phyloP scores from a whole-genome alignment of 2,797 vertebrate species.

The Etheostoma perlongum region DNA sequence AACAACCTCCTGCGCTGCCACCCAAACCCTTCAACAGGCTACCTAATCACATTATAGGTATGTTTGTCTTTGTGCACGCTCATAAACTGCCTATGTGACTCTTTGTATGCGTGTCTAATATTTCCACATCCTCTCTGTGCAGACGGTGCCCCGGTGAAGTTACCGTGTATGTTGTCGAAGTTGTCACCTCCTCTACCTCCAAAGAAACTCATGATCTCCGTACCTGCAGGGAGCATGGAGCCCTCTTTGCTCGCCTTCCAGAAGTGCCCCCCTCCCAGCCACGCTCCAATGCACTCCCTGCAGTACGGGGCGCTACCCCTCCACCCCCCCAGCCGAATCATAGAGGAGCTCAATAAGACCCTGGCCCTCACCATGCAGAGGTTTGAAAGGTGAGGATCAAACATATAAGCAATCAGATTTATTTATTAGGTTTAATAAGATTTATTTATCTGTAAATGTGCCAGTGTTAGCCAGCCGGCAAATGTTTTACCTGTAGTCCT shows the following conservation, averaged over 20 bases:
- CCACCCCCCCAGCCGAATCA: constrained; percentile 93
- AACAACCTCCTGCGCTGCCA: constrained; percentile 95
- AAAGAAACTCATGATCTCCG: constrained; percentile 98
- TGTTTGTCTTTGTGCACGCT: fast-evolving
- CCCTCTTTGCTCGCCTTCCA: constrained; percentile 89
- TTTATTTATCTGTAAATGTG: too few species aligned
- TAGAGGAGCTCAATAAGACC: constrained; percentile 97
- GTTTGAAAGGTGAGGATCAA: constrained; percentile 93
- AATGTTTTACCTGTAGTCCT: too few species aligned
- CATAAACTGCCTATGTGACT: too few species aligned
- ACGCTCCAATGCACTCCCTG: constrained; percentile 86
- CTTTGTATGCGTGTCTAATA: not conserved
- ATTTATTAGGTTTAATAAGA: too few species aligned
- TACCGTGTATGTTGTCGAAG: constrained; percentile 93
- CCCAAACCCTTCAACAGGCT: constrained; percentile 97
- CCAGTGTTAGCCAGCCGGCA: too few species aligned
- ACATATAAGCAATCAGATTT: not conserved
- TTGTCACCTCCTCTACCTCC: constrained; percentile 98
- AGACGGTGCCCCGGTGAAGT: constrained; percentile 93
- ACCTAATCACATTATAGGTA: constrained; percentile 92
- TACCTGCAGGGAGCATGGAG: constrained; percentile 91
- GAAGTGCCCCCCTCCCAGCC: constrained; percentile 90
- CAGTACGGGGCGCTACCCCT: constrained; percentile 90
- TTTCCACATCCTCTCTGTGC: not conserved
- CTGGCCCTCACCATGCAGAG: constrained; percentile 98